Evolutionary conservation across 2,797 vertebrate genomes (phyloP).

Genomic region (Acipenser ruthenus): DNA sequence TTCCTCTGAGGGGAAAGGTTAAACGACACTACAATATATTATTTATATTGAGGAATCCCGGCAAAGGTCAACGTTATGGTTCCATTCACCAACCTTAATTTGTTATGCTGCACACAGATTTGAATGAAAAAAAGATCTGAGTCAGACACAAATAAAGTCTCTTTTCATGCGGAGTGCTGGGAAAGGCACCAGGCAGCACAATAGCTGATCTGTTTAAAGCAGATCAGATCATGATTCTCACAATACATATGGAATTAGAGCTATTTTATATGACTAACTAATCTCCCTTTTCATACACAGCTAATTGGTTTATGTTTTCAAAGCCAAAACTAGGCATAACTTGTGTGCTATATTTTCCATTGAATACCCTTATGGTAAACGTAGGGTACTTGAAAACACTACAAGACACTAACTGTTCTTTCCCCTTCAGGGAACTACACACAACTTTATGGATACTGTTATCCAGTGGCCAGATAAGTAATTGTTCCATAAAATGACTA

Average conservation of each 20-base stretch:
- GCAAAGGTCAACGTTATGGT: slow-evolving; percentile 32
- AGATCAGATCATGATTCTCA: not conserved
- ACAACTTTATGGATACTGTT: no score
- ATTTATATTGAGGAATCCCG: slow-evolving; percentile 2
- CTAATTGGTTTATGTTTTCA: not conserved
- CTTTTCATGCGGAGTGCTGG: slow-evolving; percentile 22
- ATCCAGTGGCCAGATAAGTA: no score
- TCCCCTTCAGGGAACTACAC: no score
- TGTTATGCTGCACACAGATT: slow-evolving; percentile 23
- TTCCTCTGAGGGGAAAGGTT: not conserved
- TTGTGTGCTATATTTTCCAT: no score
- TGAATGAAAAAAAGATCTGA: slow-evolving; percentile 20
- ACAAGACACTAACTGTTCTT: no score
- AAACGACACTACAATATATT: slow-evolving; percentile 21
- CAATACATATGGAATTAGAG: slow-evolving; percentile 16
- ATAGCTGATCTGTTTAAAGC: slow-evolving; percentile 15
- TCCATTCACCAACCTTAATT: slow-evolving; percentile 22
- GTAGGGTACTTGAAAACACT: no score
- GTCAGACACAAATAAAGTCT: slow-evolving; percentile 20
- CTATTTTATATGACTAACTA: slow-evolving; percentile 6
- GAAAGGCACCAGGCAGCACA: slow-evolving; percentile 12
- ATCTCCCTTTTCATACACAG: not conserved
- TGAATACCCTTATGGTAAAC: no score
- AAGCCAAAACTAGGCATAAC: no score
- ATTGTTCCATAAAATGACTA: no score